Conservation (phyloP, 2,888 invertebrate genomes). For the Oscheius sp. region DNA sequence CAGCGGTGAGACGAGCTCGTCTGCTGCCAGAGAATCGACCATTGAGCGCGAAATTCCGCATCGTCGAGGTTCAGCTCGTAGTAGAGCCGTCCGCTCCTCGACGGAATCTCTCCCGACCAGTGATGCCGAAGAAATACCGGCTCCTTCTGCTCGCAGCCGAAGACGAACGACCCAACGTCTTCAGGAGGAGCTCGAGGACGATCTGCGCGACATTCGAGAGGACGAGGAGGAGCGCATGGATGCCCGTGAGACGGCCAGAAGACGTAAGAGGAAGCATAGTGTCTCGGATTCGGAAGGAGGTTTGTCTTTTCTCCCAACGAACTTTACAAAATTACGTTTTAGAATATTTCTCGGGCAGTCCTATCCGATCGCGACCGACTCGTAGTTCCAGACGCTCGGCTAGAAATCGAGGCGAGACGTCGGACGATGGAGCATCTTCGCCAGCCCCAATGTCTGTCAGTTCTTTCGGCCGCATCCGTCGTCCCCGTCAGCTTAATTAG, state of each 20-base stretch:
- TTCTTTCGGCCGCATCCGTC: constrained; percentile 1
- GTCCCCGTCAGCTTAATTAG: constrained; percentile 10
- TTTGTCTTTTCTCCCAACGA: not conserved
- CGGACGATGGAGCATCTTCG: not conserved
- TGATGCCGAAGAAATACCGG: not conserved
- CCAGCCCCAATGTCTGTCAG: not conserved
- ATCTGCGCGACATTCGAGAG: not conserved
- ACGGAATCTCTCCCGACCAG: no score
- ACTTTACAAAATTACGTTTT: not conserved
- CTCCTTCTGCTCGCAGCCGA: not conserved
- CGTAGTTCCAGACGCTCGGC: not conserved
- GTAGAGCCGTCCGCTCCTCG: no score
- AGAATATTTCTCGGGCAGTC: constrained; percentile 6
- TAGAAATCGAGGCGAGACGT: not conserved
- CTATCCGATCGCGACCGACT: not conserved
- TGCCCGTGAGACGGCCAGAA: not conserved
- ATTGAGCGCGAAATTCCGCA: no score
- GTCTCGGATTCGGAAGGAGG: constrained; percentile 6
- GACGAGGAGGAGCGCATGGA: constrained; percentile 13
- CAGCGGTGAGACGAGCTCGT: no score
- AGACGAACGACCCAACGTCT: not conserved
- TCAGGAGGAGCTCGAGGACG: constrained; percentile 5
- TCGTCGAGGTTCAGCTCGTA: no score
- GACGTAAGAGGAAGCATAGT: constrained; percentile 7
- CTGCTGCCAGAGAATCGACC: no score